These are phyloP conservation scores for Hipparchia semele DNA, from an alignment of 2,888 invertebrate genomes.

Conservation along the genomic window DNA sequence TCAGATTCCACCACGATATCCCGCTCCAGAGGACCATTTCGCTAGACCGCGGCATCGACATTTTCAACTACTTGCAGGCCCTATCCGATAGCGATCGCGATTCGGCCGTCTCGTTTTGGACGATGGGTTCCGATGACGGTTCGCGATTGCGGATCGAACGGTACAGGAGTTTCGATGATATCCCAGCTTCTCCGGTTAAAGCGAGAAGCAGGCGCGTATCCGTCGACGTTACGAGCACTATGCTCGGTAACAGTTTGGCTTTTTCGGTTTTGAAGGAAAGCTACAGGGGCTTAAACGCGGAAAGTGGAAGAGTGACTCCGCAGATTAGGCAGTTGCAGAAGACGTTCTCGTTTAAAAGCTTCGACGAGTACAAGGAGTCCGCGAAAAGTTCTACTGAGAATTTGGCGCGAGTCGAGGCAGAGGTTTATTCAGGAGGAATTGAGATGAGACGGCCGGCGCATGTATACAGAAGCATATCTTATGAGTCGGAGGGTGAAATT, in stretches of 20 bases:
- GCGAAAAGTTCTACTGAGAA: constrained; percentile 47
- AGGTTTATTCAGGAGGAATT: constrained; percentile 40
- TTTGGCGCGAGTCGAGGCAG: constrained; percentile 44
- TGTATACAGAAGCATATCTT: constrained; percentile 55
- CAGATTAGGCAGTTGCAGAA: constrained; percentile 65
- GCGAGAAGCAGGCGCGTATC: constrained; percentile 75
- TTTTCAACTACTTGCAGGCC: constrained; percentile 63
- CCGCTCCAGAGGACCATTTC: constrained; percentile 69
- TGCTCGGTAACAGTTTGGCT: constrained; percentile 53
- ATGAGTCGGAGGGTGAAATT: constrained; percentile 43
- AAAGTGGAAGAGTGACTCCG: constrained; percentile 55
- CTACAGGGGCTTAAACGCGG: constrained; percentile 60
- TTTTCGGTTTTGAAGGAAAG: constrained; percentile 62
- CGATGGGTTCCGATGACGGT: constrained; percentile 55
- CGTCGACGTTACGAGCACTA: constrained; percentile 51
- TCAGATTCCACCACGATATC: constrained; percentile 61
- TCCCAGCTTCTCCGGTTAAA: constrained; percentile 65
- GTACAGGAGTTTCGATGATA: constrained; percentile 71
- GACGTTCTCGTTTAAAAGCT: constrained; percentile 58
- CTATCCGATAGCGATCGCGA: constrained; percentile 49
- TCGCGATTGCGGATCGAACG: constrained; percentile 48
- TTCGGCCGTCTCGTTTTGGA: constrained; percentile 59
- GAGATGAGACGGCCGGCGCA: constrained; percentile 37
- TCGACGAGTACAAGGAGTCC: constrained; percentile 49
- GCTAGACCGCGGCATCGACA: constrained; percentile 67